Evolutionary conservation across 2,888 invertebrate genomes (phyloP).

Genomic region (Drosophila hawaiiensis): DNA sequence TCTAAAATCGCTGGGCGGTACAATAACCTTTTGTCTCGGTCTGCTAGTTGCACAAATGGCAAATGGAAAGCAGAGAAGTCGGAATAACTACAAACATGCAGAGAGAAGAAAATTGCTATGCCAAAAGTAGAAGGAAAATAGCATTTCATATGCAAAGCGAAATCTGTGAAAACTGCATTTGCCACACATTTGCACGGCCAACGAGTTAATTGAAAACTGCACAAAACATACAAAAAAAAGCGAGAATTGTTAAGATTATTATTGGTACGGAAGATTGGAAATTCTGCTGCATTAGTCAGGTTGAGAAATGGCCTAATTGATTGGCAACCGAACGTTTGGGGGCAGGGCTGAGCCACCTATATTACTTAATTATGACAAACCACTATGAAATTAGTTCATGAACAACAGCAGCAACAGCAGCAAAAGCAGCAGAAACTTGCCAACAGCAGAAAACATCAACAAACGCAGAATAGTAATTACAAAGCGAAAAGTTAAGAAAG

Average conservation of each 20-base stretch:
- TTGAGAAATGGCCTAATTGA: constrained; percentile 54
- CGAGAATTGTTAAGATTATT: constrained; percentile 15
- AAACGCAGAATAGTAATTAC: constrained; percentile 30
- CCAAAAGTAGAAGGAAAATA: constrained; percentile 11
- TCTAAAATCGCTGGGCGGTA: constrained; percentile 65
- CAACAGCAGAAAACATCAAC: constrained; percentile 15
- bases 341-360: constrained; percentile 7
- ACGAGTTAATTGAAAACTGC: constrained; percentile 52
- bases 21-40: constrained; percentile 72
- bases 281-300: constrained; percentile 52
- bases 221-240: neutral
- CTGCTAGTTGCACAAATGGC: constrained; percentile 1
- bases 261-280: constrained; percentile 9
- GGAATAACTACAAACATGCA: neutral
- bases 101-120: neutral
- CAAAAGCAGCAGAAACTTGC: constrained; percentile 8
- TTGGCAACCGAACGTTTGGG: constrained; percentile 10
- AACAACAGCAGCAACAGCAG: constrained; percentile 32
- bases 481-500: constrained; percentile 23
- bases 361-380: constrained; percentile 49
- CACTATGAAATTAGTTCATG: constrained; percentile 69
- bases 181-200: constrained; percentile 15
- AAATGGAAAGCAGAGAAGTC: constrained; percentile 21
- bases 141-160: constrained; percentile 31
- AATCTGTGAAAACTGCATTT: constrained; percentile 51